A percentile compares a stretch with the other conserved stretches of the same genome.
These are phyloP conservation scores for Cosmia pyralina DNA, from an alignment of 2,888 invertebrate genomes.

Conservation along the genomic window DNA sequence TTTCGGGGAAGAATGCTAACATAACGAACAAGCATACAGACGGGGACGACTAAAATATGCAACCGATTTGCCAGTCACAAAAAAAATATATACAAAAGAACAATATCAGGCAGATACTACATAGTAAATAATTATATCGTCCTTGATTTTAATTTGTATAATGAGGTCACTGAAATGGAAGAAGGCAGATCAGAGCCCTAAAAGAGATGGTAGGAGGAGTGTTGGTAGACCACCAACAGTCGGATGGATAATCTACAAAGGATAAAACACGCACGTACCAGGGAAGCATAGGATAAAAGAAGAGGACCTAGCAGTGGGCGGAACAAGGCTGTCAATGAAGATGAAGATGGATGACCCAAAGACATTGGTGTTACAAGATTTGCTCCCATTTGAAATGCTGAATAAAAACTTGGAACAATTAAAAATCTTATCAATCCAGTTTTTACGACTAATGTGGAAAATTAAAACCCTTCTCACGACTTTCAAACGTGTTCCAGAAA, in stretches of 20 bases:
- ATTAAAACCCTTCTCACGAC: neutral
- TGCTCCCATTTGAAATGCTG: neutral
- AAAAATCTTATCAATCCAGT: neutral
- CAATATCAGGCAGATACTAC: neutral
- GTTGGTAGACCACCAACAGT: neutral
- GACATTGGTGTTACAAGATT: neutral
- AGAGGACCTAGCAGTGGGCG: too few relatives aligned
- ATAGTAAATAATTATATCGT: neutral
- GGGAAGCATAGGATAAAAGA: too few relatives aligned
- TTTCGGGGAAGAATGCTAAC: conserved; percentile 22
- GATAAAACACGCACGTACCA: neutral
- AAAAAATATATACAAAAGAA: neutral
- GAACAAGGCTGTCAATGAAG: neutral
- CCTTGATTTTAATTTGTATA: neutral
- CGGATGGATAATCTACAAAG: neutral
- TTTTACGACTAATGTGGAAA: neutral
- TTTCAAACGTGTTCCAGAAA: neutral
- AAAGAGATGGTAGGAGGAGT: neutral
- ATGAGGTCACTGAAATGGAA: neutral
- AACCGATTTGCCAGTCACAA: neutral
- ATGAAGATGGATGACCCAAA: neutral
- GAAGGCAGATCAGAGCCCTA: neutral
- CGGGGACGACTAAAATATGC: neutral
- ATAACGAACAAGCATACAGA: neutral
- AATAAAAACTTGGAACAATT: neutral